These are phyloP conservation scores for Drosophila rufa DNA, from an alignment of 1,140 invertebrate genomes.

Conservation along the genomic window DNA sequence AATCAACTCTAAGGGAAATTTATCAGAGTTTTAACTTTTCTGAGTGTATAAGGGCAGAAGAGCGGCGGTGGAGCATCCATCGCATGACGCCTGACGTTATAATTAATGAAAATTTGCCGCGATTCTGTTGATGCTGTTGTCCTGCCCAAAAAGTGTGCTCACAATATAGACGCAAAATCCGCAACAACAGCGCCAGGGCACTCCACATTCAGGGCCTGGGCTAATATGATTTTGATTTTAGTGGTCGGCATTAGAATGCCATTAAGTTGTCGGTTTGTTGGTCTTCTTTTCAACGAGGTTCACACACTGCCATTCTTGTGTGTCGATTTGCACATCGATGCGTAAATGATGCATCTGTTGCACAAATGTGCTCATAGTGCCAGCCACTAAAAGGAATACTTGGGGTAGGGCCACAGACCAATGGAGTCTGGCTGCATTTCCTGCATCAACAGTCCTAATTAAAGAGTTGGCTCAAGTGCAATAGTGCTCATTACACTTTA, in stretches of 20 bases:
- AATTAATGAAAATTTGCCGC: constrained; percentile 81
- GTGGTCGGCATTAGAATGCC: constrained; percentile 76
- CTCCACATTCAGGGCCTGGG: constrained; percentile 27
- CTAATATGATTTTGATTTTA: constrained; percentile 82
- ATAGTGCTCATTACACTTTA: no score
- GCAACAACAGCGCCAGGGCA: constrained; percentile 3
- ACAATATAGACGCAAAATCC: constrained; percentile 22
- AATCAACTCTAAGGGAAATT: no score
- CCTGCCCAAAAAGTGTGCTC: constrained; percentile 44
- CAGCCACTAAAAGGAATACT: constrained; percentile 15
- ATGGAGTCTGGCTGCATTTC: constrained; percentile 20
- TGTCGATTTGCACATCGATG: constrained; percentile 63
- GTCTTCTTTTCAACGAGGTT: constrained; percentile 25
- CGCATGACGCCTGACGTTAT: constrained; percentile 70
- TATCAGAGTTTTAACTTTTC: neutral
- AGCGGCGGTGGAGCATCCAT: constrained; percentile 18
- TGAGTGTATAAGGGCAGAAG: neutral
- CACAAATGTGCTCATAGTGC: constrained; percentile 53
- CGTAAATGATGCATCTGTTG: constrained; percentile 68
- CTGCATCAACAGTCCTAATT: constrained; percentile 8
- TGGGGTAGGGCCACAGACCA: constrained; percentile 8
- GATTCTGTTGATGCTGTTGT: constrained; percentile 46
- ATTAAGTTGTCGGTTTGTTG: constrained; percentile 58
- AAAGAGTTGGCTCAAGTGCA: neutral
- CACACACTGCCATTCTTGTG: constrained; percentile 11